Percentiles rank a stretch among this genome's conserved stretches.
Conservation (phyloP, 2,888 invertebrate species). For the Callyntrura guangdongensis region DNA sequence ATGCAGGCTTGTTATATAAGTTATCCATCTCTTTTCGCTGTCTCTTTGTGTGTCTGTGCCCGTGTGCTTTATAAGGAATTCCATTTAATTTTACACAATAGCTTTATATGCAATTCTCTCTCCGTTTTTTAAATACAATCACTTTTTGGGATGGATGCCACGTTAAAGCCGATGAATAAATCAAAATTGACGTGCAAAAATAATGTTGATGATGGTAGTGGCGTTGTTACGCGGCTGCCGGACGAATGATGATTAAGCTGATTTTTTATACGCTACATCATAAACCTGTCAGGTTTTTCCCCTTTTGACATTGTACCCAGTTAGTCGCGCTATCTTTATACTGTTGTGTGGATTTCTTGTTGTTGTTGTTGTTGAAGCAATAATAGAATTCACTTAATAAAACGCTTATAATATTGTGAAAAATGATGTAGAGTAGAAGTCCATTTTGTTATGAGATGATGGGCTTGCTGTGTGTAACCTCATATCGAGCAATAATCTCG, state of each 20-base stretch:
- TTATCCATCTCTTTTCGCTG: neutral
- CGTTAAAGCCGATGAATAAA: conserved; percentile 68
- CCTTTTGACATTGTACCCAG: conserved; percentile 63
- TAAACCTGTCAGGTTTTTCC: conserved; percentile 78
- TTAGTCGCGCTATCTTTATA: conserved; percentile 23
- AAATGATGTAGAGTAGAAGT: conserved; percentile 28
- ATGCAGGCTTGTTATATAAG: neutral
- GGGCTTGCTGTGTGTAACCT: conserved; percentile 39
- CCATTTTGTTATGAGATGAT: neutral
- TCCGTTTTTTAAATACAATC: conserved; percentile 11
- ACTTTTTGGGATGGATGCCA: neutral
- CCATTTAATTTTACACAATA: conserved; percentile 22
- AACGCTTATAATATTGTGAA: neutral
- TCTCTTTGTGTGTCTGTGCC: neutral
- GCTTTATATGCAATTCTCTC: neutral
- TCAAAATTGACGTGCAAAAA: conserved; percentile 76
- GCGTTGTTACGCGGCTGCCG: neutral
- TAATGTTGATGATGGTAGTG: conserved; percentile 60
- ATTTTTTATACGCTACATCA: conserved; percentile 47
- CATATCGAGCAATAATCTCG: conserved; percentile 36
- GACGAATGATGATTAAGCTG: conserved; percentile 47
- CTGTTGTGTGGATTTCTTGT: neutral
- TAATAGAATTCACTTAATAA: conserved; percentile 27
- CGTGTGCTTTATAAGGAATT: conserved; percentile 28
- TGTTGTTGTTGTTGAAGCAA: conserved; percentile 9